Base-by-base conservation (phyloP, 2,797 vertebrate genomes). In the Pyrocephalus nanus region DNA sequence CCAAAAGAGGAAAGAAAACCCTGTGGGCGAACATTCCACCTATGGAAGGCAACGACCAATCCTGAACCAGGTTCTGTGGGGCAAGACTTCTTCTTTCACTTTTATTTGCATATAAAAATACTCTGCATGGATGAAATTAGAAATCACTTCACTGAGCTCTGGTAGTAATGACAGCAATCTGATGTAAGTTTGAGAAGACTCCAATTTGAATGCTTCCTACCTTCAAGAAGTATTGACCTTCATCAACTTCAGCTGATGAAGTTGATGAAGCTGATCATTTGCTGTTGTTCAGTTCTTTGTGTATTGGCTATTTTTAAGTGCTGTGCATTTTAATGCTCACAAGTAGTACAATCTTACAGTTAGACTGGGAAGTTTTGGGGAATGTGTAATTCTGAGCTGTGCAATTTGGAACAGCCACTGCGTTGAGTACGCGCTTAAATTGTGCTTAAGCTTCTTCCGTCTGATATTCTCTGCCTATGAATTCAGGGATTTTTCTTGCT, bases 361-460 rank as follows among this genome's bases (percentile, higher is more conserved):
- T 85, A 62, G 58, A 34, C 62, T 80, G 42, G 54, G 55, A 57
- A 51, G 12, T 91, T 92, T 78, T 73, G n/a, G 20, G 48, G 23
- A 72, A 9, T 32, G 13, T 42, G n/a, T 62, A 92, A 82, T 72
- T 45, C 77, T 75, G 20, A 92, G 50, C 16, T 66, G 13, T 43
- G 25, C 34, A 27, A 54, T 16, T 29, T n/a, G 22, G 60, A 61
- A 55, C 38, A 79, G 42, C 16, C 0, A 0, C 2, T 40, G 40
- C 29, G 30, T 45, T 26, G 51, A 67, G 53, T 27, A 50, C 20
- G 21, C 12, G 3, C 15, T 65, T 57, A 38, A 50, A 29, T 69
- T 29, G 47, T 62, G 7, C 2, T 65, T n/a, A 32, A 87, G 15
- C 19, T 55, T 67, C 42, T 64, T 71, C 51, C 40, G 30, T 47